Evolutionary conservation across 2,888 invertebrate species (phyloP), one percentile per base, ranked within the genome.

Genomic region (Sarcophaga carnaria): DNA sequence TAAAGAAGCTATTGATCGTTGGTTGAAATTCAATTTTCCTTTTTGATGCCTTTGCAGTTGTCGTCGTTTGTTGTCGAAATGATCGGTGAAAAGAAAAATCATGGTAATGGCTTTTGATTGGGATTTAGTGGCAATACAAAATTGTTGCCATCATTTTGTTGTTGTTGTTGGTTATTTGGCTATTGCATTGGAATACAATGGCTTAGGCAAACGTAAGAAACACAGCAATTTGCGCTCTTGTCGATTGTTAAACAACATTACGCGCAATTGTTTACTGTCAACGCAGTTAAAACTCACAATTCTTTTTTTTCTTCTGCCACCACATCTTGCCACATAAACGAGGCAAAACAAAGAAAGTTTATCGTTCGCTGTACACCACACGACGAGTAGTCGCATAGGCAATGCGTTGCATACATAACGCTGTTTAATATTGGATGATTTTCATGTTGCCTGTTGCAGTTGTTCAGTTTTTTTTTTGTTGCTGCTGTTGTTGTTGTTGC

Each of bases 171-270:
- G 69, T 70, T 59, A 67, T 37, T 37, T 72, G 20, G 54, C 69
- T 66, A 70, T 59, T 69, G 70, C 22, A 22, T 66, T 66, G 49
- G 62, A 80, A 83, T 72, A 87, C 85, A 85, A 85, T 85, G 82
- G 83, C 67, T 74, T 12, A 3, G 17, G 54, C 4, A 14, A 54
- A 54, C 54, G 14, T 70, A 81, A 70, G 76, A 72, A 87, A 87
- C 87, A 84, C 76, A 88, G 88, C 88, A 88, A 88, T 88, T 88
- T 88, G 88, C 88, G 88, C 88, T 88, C 85, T 87, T 85, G 88
- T 88, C 87, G 85, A 88, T 88, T 88, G 88, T 85, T 83, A 81
- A 88, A 87, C 86, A 88, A 88, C 88, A 88, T 88, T 88, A 88
- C 88, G 88, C 88, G 88, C 88, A 88, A 88, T 88, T 87, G 86